Percentiles rank a stretch among this genome's conserved stretches.
Evolutionary conservation across 2,113 vertebrate species (phyloP).

Genomic region (Beaufortia kweichowensis): DNA sequence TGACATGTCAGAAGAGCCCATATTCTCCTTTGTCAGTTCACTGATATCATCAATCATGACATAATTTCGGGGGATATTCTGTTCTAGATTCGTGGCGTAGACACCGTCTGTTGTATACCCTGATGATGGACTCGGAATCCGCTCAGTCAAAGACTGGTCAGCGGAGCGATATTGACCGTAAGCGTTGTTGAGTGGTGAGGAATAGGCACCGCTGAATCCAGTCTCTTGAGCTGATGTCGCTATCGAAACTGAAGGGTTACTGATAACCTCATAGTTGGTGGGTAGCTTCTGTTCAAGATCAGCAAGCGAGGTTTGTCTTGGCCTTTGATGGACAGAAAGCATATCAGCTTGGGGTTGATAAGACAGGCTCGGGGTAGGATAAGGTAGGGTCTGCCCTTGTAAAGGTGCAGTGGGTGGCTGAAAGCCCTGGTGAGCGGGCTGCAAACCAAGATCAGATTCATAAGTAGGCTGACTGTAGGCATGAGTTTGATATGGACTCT

Average conservation of each 20-base stretch:
- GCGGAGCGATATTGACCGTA: constrained; percentile 82
- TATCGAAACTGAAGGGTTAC: constrained; percentile 78
- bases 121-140: constrained; percentile 78
- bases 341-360: constrained; percentile 81
- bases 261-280: constrained; percentile 94
- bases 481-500: constrained; percentile 78
- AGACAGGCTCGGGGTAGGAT: constrained; percentile 72
- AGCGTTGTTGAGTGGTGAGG: constrained; percentile 64
- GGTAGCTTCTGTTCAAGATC: constrained; percentile 95
- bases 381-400: constrained; percentile 78
- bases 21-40: constrained; percentile 92
- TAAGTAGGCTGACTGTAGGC: constrained; percentile 79
- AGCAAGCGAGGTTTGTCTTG: constrained; percentile 88
- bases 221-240: constrained; percentile 81
- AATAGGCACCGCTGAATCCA: constrained; percentile 73
- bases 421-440: constrained; percentile 80
- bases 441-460: constrained; percentile 79
- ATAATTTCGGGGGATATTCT: constrained; percentile 95
- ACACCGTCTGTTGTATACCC: constrained; percentile 85
- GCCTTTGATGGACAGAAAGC: constrained; percentile 83
- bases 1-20: constrained; percentile 66
- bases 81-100: constrained; percentile 92
- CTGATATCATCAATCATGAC: constrained; percentile 99
- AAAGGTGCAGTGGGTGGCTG: constrained; percentile 79
- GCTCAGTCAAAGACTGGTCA: constrained; percentile 79